A percentile compares a stretch with the other conserved stretches of the same genome.
phyloP scores from a whole-genome alignment of 2,888 invertebrate species.

The Dicyrtoma fusca region DNA sequence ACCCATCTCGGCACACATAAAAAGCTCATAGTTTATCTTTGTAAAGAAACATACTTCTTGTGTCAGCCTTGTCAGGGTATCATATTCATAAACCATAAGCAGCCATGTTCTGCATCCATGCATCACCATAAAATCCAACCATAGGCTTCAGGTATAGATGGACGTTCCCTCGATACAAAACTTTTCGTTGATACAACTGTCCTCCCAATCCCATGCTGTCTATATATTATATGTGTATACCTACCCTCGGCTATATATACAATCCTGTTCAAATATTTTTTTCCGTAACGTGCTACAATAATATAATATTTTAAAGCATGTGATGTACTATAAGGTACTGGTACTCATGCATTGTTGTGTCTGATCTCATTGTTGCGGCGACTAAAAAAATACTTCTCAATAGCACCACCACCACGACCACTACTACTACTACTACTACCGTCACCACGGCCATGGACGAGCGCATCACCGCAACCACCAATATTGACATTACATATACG shows the following conservation, averaged over 20 bases:
- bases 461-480: too few relatives aligned
- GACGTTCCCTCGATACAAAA: background rate
- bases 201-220: background rate
- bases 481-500: too few relatives aligned
- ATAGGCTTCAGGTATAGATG: background rate
- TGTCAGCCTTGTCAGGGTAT: constrained; percentile 18
- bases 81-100: constrained; percentile 23
- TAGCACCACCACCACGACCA: constrained; percentile 3
- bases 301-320: too few relatives aligned
- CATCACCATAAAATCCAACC: background rate
- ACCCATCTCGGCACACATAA: constrained; percentile 34
- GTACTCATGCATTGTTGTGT: background rate
- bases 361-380: constrained; percentile 17
- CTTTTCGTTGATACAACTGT: background rate
- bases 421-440: too few relatives aligned
- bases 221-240: constrained; percentile 6
- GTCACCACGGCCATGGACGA: too few relatives aligned
- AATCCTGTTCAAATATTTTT: too few relatives aligned
- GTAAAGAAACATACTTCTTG: constrained; percentile 13
- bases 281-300: too few relatives aligned
- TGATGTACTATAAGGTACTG: too few relatives aligned
- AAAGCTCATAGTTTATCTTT: constrained; percentile 34
- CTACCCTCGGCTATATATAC: too few relatives aligned
- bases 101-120: constrained; percentile 1
- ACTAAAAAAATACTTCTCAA: constrained; percentile 1